Percentiles rank a stretch among this genome's conserved stretches.
Evolutionary conservation across 2,888 invertebrate species (phyloP).

Genomic region (Heliothis peltigera): DNA sequence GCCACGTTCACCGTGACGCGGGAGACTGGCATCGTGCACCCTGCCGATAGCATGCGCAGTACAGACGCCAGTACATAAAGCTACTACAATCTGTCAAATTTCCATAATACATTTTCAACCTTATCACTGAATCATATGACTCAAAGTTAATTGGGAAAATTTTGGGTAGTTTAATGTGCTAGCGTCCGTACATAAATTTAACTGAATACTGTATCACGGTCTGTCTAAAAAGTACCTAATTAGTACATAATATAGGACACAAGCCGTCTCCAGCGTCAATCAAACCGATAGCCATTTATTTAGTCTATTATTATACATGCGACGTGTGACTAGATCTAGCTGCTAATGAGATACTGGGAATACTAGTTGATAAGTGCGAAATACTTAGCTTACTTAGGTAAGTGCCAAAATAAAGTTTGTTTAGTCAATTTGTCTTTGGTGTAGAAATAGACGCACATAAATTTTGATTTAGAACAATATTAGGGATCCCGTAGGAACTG

Average conservation of each 20-base stretch:
- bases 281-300: slow-evolving; percentile 26
- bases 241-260: slow-evolving; percentile 24
- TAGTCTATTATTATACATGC: slow-evolving; percentile 29
- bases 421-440: background rate
- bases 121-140: too few species aligned
- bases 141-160: too few species aligned
- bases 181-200: too few species aligned
- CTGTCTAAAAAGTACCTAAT: background rate
- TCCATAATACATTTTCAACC: too few species aligned
- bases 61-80: too few species aligned
- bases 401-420: slow-evolving; percentile 27
- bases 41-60: too few species aligned
- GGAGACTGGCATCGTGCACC: too few species aligned
- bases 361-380: slow-evolving; percentile 32
- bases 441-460: background rate
- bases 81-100: too few species aligned
- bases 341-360: slow-evolving; percentile 39
- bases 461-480: too few species aligned
- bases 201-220: background rate
- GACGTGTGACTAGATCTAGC: slow-evolving; percentile 20
- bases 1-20: too few species aligned
- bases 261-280: slow-evolving; percentile 36
- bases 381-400: slow-evolving; percentile 21
- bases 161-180: too few species aligned
- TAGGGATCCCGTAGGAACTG: too few species aligned